These are phyloP conservation scores for Microctonus aethiopoides DNA, from an alignment of 2,888 invertebrate genomes.

Conservation along the genomic window DNA sequence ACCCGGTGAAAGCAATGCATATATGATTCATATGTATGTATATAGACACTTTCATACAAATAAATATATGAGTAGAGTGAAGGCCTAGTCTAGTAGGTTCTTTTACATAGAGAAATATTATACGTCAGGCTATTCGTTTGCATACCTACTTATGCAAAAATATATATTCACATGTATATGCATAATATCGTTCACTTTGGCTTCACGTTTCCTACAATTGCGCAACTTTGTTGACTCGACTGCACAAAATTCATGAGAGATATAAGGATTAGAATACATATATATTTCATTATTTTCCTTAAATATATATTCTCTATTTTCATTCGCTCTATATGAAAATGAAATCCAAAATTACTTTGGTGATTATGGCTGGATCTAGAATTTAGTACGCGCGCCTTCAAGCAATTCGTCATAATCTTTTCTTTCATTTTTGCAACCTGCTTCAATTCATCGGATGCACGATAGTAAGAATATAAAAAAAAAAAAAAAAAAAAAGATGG, in stretches of 20 bases:
- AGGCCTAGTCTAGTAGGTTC: conserved; percentile 1
- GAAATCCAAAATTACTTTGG: conserved; percentile 48
- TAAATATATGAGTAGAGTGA: conserved; percentile 18
- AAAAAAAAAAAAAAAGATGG: background rate
- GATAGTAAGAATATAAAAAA: too few species aligned
- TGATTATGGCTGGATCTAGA: conserved; percentile 45
- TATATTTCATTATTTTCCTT: conserved; percentile 25
- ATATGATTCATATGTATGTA: background rate
- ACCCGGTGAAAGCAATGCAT: conserved; percentile 37
- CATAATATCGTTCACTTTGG: conserved; percentile 11
- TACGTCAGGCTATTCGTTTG: conserved; percentile 26
- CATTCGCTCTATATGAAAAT: conserved; percentile 21
- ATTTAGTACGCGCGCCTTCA: background rate
- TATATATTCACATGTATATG: background rate
- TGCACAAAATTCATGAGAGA: background rate
- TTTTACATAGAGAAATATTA: conserved; percentile 26
- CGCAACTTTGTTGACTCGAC: background rate
- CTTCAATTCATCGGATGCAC: conserved; percentile 22
- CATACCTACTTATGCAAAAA: conserved; percentile 14
- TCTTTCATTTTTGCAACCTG: conserved; percentile 9
- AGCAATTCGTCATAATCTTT: conserved; percentile 46
- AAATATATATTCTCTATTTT: background rate
- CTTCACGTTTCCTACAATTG: background rate
- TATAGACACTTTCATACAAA: background rate
- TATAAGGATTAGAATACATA: background rate